Percentiles rank a stretch among this genome's conserved stretches.
Evolutionary conservation across 2,113 vertebrate species (phyloP).

Genomic region (Halichoerus grypus): DNA sequence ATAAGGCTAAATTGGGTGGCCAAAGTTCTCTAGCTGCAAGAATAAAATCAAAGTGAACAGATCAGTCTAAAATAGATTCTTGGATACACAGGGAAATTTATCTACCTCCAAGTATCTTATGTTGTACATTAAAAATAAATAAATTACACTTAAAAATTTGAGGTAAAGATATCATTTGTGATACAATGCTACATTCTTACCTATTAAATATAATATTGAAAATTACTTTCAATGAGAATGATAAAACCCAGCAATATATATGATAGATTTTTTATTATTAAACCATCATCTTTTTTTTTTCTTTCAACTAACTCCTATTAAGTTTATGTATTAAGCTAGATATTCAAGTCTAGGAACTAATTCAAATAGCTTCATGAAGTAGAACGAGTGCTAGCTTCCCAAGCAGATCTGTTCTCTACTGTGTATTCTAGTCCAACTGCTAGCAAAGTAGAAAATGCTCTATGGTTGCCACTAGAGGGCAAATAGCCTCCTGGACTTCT

Average conservation of each 20-base stretch:
- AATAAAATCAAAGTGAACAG: not conserved
- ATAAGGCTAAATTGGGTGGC: not conserved
- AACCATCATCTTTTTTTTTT: not conserved
- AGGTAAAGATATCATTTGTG: not conserved
- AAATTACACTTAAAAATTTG: not conserved
- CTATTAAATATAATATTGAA: slow-evolving; percentile 3
- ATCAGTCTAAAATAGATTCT: not conserved
- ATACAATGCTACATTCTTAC: not conserved
- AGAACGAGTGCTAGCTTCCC: not conserved
- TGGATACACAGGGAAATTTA: not conserved
- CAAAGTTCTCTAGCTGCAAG: not conserved
- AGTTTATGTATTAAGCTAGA: not conserved
- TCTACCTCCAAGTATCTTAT: not conserved
- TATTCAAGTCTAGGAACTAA: not conserved
- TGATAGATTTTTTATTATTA: not conserved
- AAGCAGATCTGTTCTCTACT: not conserved
- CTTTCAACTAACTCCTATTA: not conserved
- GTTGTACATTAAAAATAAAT: not conserved
- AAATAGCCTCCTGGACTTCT: slow-evolving; percentile 74
- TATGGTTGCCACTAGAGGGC: slow-evolving; percentile 82
- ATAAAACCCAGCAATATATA: not conserved
- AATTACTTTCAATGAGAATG: not conserved
- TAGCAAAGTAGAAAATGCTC: slow-evolving; percentile 62
- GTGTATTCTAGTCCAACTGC: not conserved
- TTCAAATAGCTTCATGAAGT: not conserved